Base-by-base conservation (phyloP, 2,797 vertebrate species). In the Sparidentex hasta region DNA sequence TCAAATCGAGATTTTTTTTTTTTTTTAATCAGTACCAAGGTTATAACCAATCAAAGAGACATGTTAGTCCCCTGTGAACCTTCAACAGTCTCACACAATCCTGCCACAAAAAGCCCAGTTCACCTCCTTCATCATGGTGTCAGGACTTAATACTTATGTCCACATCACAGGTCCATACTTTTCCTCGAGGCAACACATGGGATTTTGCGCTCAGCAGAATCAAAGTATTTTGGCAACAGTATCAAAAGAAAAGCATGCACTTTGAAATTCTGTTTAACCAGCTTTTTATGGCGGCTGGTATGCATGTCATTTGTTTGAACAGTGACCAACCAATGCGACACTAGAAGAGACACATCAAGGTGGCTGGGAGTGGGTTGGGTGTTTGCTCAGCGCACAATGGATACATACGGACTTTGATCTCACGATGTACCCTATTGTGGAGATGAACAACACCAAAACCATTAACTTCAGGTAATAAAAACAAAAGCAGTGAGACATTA, bases 331-430 rank as follows among this genome's bases (percentile, higher is more conserved):
- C 18, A 59, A 78, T 16, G 69, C 41, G 54, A 46, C 77, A 72
- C 29, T 78, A 79, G 85, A 71, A 46, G 55, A 29, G 29, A 48
- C 50, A 74, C 54, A 82, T 88, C 72, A 84, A 81, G 65, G 81
- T 63, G 54, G 56, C 71, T 51, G 9, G 44, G 38, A 38, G 38
- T 38, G 38, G 59, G n/a, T 52, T 66, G 48, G 47, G 50, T 88
- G 90, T 93, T 89, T 94, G 87, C 85, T 92, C 38, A 77, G 57
- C 51, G 29, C 54, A 88, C 87, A 87, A 87, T 83, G 68, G 71
- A 89, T 66, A 71, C 58, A 90, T 74, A 65, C 71, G 85, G 90
- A 94, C 94, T 93, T 92, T 90, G 93, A 89, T 90, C 93, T 71
- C 21, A 67, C 58, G 72, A 88, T 76, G 76, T 69, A 80, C 38